A percentile compares a stretch with the other conserved stretches of the same genome.
These are phyloP conservation scores for Nomada fabriciana DNA, from an alignment of 2,888 invertebrate genomes.

Conservation along the genomic window DNA sequence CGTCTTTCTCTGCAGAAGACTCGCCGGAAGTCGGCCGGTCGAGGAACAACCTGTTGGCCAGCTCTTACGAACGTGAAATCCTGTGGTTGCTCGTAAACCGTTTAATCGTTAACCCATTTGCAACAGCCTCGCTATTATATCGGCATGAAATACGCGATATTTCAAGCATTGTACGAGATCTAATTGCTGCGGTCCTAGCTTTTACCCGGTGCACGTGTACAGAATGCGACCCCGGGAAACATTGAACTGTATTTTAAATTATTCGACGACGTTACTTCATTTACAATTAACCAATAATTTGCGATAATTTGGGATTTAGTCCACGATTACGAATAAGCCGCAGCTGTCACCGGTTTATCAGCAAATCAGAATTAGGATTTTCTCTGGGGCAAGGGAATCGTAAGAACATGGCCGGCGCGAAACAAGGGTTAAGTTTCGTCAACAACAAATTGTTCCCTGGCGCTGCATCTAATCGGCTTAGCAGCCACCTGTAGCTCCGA, in stretches of 20 bases:
- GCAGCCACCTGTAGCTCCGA: slow-evolving; percentile 75
- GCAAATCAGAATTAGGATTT: slow-evolving; percentile 35
- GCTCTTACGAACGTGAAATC: slow-evolving; percentile 45
- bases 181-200: background rate
- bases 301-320: slow-evolving; percentile 9
- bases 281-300: background rate
- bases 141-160: background rate
- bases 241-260: no score
- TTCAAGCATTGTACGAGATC: background rate
- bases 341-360: slow-evolving; percentile 39
- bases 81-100: slow-evolving; percentile 40
- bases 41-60: slow-evolving; percentile 71
- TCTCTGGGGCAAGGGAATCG: slow-evolving; percentile 12
- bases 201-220: background rate
- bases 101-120: slow-evolving; percentile 51
- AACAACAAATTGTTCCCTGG: slow-evolving; percentile 75
- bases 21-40: slow-evolving; percentile 64
- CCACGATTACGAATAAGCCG: slow-evolving; percentile 24
- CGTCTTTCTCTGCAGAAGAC: slow-evolving; percentile 51
- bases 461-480: slow-evolving; percentile 79
- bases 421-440: slow-evolving; percentile 76
- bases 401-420: slow-evolving; percentile 57
- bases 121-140: slow-evolving; percentile 12
- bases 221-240: no score
- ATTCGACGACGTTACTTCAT: background rate